Percentiles rank a stretch among this genome's conserved stretches.
Evolutionary conservation across 92 coral and sea anemone species (phyloP).

Genomic region (Palythoa heliodiscus): DNA sequence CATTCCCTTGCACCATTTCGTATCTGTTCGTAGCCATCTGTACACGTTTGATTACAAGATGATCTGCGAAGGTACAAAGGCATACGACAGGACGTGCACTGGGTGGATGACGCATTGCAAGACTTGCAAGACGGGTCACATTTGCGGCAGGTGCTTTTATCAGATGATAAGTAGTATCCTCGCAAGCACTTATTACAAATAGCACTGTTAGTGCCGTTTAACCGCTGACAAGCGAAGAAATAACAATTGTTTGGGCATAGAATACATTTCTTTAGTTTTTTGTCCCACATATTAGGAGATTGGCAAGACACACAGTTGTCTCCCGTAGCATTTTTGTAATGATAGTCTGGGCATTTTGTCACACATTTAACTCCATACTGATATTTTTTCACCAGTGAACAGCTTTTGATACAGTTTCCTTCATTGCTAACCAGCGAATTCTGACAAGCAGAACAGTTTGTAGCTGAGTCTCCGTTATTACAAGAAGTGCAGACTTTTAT

Average conservation of each 20-base stretch:
- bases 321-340: slow-evolving; percentile 50
- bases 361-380: slow-evolving; percentile 47
- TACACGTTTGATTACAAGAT: not conserved
- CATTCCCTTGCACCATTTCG: slow-evolving; percentile 30
- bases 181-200: slow-evolving; percentile 36
- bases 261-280: not conserved
- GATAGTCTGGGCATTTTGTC: slow-evolving; percentile 58
- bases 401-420: slow-evolving; percentile 67
- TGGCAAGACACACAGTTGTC: slow-evolving; percentile 57
- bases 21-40: slow-evolving; percentile 1
- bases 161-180: slow-evolving; percentile 57
- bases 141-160: slow-evolving; percentile 46
- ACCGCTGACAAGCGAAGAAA: not conserved
- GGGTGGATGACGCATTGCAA: slow-evolving; percentile 45
- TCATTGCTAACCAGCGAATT: slow-evolving; percentile 64
- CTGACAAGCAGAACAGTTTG: slow-evolving; percentile 68
- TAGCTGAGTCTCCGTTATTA: slow-evolving; percentile 53
- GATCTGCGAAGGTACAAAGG: slow-evolving; percentile 28
- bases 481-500: slow-evolving; percentile 63
- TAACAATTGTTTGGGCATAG: slow-evolving; percentile 23
- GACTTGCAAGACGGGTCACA: slow-evolving; percentile 62
- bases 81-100: slow-evolving; percentile 52
- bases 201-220: slow-evolving; percentile 16
- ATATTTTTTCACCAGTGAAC: slow-evolving; percentile 54
- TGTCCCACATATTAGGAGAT: slow-evolving; percentile 12